Conservation (phyloP, 64 coral and sea anemone species). For the Stylophora pistillata region DNA sequence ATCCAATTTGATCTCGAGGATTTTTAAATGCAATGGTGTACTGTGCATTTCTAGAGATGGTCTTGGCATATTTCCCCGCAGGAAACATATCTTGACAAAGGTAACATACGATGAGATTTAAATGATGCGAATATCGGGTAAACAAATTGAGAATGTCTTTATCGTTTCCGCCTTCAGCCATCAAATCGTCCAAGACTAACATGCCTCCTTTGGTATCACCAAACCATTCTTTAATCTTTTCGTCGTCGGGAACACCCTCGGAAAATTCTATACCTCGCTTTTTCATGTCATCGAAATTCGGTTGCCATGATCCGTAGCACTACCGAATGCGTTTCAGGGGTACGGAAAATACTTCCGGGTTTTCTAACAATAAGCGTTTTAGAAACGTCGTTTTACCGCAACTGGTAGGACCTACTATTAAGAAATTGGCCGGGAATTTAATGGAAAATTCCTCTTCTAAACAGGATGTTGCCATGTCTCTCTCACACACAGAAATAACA, state of each 20-base stretch:
- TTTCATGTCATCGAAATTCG: background rate
- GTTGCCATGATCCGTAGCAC: background rate
- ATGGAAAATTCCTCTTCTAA: background rate
- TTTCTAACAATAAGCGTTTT: background rate
- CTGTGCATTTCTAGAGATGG: no score
- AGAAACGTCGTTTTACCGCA: no score
- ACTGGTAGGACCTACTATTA: no score
- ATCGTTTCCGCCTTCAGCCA: slow-evolving; percentile 22
- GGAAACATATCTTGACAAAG: slow-evolving; percentile 53
- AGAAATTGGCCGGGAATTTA: no score
- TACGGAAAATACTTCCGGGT: background rate
- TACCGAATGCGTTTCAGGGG: background rate
- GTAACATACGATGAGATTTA: slow-evolving; percentile 17
- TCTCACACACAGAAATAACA: background rate
- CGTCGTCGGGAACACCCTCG: background rate
- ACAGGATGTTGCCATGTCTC: background rate
- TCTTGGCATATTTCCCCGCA: no score
- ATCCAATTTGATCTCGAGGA: no score
- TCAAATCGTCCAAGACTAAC: slow-evolving; percentile 50
- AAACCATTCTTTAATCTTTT: background rate
- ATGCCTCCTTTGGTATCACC: background rate
- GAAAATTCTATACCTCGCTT: background rate
- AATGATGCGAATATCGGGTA: slow-evolving; percentile 56
- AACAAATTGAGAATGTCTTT: slow-evolving; percentile 47
- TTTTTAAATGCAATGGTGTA: no score